These are phyloP conservation scores for Acrobasis repandana DNA, from an alignment of 2,888 invertebrate species.

Conservation along the genomic window DNA sequence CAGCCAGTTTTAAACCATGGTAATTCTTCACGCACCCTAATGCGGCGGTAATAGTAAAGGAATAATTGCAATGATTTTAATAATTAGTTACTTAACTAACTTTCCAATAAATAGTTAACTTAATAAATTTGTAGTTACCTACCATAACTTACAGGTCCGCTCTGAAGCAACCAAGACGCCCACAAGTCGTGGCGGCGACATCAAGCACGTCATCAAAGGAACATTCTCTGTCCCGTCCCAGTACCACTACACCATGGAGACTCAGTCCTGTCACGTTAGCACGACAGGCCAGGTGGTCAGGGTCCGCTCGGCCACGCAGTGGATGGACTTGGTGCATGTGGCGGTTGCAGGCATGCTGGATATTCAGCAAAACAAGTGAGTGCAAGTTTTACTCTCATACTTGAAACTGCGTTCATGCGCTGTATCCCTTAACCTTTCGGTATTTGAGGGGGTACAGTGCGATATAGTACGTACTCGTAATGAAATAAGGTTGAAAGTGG, in stretches of 20 bases:
- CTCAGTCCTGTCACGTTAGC: constrained; percentile 79
- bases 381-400: constrained; percentile 15
- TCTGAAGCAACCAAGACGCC: constrained; percentile 56
- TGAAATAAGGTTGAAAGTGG: too few relatives aligned
- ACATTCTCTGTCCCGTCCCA: constrained; percentile 82
- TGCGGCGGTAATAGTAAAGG: too few relatives aligned
- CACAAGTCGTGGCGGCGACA: constrained; percentile 59
- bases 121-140: too few relatives aligned
- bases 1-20: too few relatives aligned
- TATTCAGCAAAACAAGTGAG: constrained; percentile 84
- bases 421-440: too few relatives aligned
- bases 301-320: constrained; percentile 84
- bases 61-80: too few relatives aligned
- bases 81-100: too few relatives aligned
- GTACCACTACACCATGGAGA: constrained; percentile 91
- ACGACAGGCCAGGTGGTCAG: constrained; percentile 45
- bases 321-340: constrained; percentile 83
- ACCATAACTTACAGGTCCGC: constrained; percentile 54
- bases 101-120: too few relatives aligned
- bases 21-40: too few relatives aligned
- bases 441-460: too few relatives aligned
- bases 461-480: too few relatives aligned
- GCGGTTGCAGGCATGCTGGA: constrained; percentile 79
- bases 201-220: constrained; percentile 81
- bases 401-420: background rate